Conservation (phyloP, 2,797 vertebrate genomes). For the Hyperoplus immaculatus region DNA sequence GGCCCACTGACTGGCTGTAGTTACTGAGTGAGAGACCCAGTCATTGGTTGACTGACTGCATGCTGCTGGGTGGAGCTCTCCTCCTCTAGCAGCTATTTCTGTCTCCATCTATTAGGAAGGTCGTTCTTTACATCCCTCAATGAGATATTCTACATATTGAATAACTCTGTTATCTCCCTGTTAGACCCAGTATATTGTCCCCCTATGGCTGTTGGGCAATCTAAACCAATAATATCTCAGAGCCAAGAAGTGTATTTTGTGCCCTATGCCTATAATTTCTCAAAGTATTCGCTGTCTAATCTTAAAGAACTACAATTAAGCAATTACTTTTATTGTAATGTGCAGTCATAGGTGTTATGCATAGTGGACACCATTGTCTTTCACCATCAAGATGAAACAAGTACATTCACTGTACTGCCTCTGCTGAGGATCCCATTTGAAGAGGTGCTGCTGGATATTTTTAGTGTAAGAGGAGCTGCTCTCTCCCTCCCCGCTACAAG, state of each 20-base stretch:
- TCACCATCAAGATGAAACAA: slow-evolving; percentile 12
- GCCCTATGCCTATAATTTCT: slow-evolving; percentile 8
- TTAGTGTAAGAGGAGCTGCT: slow-evolving; percentile 80
- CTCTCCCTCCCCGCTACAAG: slow-evolving; percentile 74
- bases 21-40: slow-evolving; percentile 14
- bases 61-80: slow-evolving; percentile 74
- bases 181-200: slow-evolving; percentile 14
- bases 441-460: slow-evolving; percentile 80
- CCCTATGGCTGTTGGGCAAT: slow-evolving; percentile 13
- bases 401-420: slow-evolving; percentile 34
- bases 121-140: slow-evolving; percentile 57
- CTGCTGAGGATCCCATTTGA: slow-evolving; percentile 55
- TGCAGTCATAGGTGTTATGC: neutral
- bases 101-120: slow-evolving; percentile 49
- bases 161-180: slow-evolving; percentile 25
- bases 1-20: slow-evolving; percentile 4
- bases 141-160: slow-evolving; percentile 33
- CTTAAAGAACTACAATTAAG: slow-evolving; percentile 24
- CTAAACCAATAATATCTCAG: slow-evolving; percentile 45
- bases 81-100: slow-evolving; percentile 48
- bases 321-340: slow-evolving; percentile 11
- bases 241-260: neutral
- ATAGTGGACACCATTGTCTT: slow-evolving; percentile 29
- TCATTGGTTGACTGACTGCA: slow-evolving; percentile 64
- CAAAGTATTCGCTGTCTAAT: slow-evolving; percentile 24